Evolutionary conservation across 2,888 invertebrate genomes (phyloP), one percentile per base, ranked within the genome.

Genomic region (Drosophila sordidula): DNA sequence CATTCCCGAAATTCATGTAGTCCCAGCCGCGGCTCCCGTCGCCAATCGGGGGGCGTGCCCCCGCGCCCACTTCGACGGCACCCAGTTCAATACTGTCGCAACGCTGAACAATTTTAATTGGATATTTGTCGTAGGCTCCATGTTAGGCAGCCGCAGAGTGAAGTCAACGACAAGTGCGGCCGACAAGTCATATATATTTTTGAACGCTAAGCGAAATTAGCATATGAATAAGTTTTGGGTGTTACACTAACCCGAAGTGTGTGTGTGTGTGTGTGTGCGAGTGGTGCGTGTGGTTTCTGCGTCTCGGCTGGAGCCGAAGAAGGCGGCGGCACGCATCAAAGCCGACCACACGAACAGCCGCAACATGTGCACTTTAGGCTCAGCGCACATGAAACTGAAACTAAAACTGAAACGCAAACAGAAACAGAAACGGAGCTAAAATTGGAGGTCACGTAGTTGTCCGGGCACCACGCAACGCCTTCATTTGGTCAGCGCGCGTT

Each of bases 381-480:
- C 26, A 29, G 26, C 26, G 26, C 26, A 29, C 26, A 29, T 34
- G 34, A 34, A 34, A 34, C 34, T 12, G 34, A 34, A 34, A 34
- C 34, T 12, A 12, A 22, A 32, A 32, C 25, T 81, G 78, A 75
- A 54, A 54, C 54, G 18, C 47, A 75, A 65, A 70, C 70, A 57
- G 78, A 75, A 54, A 54, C 54, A 29, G 56, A 75, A 65, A 70
- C 70, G 62, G 64, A 77, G 86, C 83, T 86, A 66, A 63, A 84
- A 83, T 84, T 84, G 86, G 83, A 87, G 85, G 85, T 87, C 87
- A 84, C 85, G 87, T 84, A 84, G 81, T 75, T 81, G 79, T 84
- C 67, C 68, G 61, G 56, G 61, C 69, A 74, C 61, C 70, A 57
- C 63, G 71, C 77, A 82, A 80, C 80, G 80, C 79, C 80, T 80